phyloP scores from a whole-genome alignment of 2,888 invertebrate genomes.

The Leucophenga maculata region DNA sequence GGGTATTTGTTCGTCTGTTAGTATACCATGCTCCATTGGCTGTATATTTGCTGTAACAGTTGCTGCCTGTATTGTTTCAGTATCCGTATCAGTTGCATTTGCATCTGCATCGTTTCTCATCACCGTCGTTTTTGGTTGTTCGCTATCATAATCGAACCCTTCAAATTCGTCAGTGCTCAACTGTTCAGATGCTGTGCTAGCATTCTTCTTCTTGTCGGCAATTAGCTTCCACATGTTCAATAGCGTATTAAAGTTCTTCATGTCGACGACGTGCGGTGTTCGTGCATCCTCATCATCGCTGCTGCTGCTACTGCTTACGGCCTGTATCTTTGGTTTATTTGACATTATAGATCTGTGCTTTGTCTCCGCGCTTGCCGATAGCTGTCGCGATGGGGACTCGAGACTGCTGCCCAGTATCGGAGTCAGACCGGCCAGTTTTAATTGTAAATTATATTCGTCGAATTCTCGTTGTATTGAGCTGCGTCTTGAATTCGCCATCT shows the following conservation, averaged over 20 bases:
- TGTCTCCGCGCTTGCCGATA: conserved; percentile 12
- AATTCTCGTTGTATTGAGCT: conserved; percentile 62
- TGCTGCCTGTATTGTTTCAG: not conserved
- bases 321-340: conserved; percentile 55
- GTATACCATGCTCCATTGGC: too few relatives aligned
- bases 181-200: conserved; percentile 19
- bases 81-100: conserved; percentile 38
- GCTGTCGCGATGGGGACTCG: conserved; percentile 46
- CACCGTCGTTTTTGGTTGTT: conserved; percentile 39
- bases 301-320: conserved; percentile 66
- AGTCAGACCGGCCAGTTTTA: conserved; percentile 56
- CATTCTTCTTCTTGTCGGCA: conserved; percentile 59
- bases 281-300: conserved; percentile 57
- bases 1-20: not conserved
- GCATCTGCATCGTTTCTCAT: conserved; percentile 34
- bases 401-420: conserved; percentile 55
- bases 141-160: conserved; percentile 50
- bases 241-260: conserved; percentile 54
- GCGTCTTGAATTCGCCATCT: conserved; percentile 56
- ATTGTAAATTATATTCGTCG: conserved; percentile 54
- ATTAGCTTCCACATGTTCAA: conserved; percentile 65
- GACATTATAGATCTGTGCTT: not conserved
- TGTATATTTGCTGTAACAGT: not conserved
- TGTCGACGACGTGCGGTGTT: conserved; percentile 43
- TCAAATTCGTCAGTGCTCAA: conserved; percentile 43